phyloP scores from a whole-genome alignment of 2,113 vertebrate genomes.

The Ancistrus triradiatus region DNA sequence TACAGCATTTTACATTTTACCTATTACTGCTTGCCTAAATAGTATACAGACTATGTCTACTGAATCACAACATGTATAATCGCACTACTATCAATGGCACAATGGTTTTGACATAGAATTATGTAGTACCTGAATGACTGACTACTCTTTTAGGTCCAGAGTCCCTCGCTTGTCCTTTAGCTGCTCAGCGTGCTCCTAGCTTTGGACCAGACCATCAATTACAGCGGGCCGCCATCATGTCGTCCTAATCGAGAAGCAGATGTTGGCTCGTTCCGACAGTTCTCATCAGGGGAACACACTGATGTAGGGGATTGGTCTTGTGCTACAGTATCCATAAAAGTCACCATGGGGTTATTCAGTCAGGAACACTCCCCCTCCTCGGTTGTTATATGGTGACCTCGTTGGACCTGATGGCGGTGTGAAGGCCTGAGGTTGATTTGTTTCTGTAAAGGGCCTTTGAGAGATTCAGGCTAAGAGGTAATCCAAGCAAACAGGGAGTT shows the following conservation, averaged over 20 bases:
- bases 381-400: conserved; percentile 37
- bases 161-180: conserved; percentile 59
- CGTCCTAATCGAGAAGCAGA: conserved; percentile 46
- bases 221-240: conserved; percentile 40
- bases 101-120: too few species aligned
- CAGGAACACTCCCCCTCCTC: neutral
- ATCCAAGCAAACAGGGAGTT: conserved; percentile 29
- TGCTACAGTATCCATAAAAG: conserved; percentile 42
- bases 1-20: too few species aligned
- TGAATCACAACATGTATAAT: too few species aligned
- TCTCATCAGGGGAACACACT: conserved; percentile 38
- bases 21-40: too few species aligned
- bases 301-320: conserved; percentile 29
- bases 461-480: conserved; percentile 40
- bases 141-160: conserved; percentile 61
- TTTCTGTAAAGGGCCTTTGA: conserved; percentile 33
- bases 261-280: conserved; percentile 36
- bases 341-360: conserved; percentile 23
- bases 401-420: conserved; percentile 36
- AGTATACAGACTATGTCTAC: too few species aligned
- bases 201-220: conserved; percentile 44
- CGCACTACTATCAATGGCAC: too few species aligned
- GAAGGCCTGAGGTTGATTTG: conserved; percentile 43
- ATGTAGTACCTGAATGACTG: too few species aligned
- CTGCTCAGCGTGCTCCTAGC: conserved; percentile 29